Evolutionary conservation across 2,888 invertebrate species (phyloP).

Genomic region (Ennomos fuscantarius): DNA sequence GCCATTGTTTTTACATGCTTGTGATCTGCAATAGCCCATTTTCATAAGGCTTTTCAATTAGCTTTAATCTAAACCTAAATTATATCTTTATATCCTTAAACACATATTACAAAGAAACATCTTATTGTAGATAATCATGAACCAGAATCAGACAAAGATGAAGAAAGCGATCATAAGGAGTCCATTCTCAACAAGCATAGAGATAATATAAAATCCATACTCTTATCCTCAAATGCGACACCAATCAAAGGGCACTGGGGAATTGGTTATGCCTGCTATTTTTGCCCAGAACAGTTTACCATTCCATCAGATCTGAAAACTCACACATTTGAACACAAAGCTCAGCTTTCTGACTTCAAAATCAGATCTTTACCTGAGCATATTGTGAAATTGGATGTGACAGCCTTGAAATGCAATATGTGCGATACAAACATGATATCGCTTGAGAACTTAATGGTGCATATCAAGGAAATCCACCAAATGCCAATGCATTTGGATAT

Average conservation of each 20-base stretch:
- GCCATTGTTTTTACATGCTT: too few relatives aligned
- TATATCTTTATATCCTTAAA: too few relatives aligned
- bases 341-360: constrained; percentile 32
- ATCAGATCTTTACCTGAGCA: constrained; percentile 42
- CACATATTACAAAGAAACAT: constrained; percentile 3
- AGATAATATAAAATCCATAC: constrained; percentile 40
- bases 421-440: constrained; percentile 47
- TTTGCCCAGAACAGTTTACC: constrained; percentile 41
- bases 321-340: constrained; percentile 45
- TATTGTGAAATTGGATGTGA: constrained; percentile 63
- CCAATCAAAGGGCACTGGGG: constrained; percentile 45
- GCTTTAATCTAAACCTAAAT: too few relatives aligned
- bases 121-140: constrained; percentile 40
- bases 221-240: constrained; percentile 50
- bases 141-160: too few relatives aligned
- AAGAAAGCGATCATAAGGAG: constrained; percentile 3
- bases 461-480: constrained; percentile 51
- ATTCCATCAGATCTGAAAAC: constrained; percentile 43
- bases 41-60: too few relatives aligned
- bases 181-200: constrained; percentile 43
- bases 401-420: constrained; percentile 56
- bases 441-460: constrained; percentile 51
- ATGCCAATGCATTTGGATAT: constrained; percentile 53
- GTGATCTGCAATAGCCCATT: too few relatives aligned
- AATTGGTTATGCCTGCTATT: constrained; percentile 44